Evolutionary conservation across 1,140 invertebrate genomes (phyloP).

Genomic region (Cydia fagiglandana): DNA sequence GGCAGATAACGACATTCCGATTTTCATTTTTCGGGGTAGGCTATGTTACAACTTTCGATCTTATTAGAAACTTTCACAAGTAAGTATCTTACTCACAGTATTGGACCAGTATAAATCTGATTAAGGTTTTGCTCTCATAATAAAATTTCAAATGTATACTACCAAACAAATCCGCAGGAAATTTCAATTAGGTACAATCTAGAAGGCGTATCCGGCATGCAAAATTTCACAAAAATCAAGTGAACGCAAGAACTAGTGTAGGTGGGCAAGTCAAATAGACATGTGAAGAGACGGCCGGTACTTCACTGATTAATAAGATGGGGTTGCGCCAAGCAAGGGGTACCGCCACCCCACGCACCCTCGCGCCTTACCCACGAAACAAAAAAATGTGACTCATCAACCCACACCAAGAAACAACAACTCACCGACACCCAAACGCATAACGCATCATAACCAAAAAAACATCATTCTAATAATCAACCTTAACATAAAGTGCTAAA

Average conservation of each 20-base stretch:
- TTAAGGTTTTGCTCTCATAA: too few species aligned
- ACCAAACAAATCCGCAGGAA: too few species aligned
- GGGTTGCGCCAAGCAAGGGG: slow-evolving; percentile 72
- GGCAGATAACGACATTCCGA: too few species aligned
- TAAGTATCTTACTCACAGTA: not conserved
- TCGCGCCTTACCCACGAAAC: slow-evolving; percentile 76
- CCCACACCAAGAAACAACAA: slow-evolving; percentile 68
- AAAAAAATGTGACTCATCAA: slow-evolving; percentile 80
- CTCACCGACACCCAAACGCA: slow-evolving; percentile 49
- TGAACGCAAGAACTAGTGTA: not conserved
- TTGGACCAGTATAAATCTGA: too few species aligned
- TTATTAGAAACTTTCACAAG: not conserved
- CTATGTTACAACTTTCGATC: not conserved
- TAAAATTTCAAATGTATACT: too few species aligned
- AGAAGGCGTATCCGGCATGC: not conserved
- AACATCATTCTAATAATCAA: slow-evolving; percentile 57
- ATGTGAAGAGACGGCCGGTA: slow-evolving; percentile 74
- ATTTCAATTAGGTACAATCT: too few species aligned
- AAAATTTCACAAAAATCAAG: slow-evolving; percentile 9
- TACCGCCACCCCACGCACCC: slow-evolving; percentile 72
- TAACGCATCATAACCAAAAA: slow-evolving; percentile 52
- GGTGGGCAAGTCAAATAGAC: slow-evolving; percentile 52
- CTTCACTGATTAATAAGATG: slow-evolving; percentile 79
- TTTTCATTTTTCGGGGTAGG: too few species aligned
- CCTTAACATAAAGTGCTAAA: slow-evolving; percentile 62